Conservation (phyloP, 2,113 vertebrate genomes). For the Varanus salvator region DNA sequence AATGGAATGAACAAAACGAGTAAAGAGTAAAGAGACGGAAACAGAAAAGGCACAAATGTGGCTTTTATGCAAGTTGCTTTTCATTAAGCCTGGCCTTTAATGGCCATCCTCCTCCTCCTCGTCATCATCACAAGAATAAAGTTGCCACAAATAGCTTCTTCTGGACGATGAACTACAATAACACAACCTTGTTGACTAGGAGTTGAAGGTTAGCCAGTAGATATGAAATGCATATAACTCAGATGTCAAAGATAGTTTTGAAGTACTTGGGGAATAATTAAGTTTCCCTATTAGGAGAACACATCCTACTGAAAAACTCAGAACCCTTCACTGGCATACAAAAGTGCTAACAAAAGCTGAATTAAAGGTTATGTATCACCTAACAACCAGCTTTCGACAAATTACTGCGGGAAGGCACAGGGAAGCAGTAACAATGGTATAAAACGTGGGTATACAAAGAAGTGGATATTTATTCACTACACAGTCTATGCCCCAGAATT, state of each 20-base stretch:
- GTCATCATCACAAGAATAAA: slow-evolving; percentile 35
- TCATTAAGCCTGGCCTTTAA: slow-evolving; percentile 30
- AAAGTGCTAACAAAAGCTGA: slow-evolving; percentile 91
- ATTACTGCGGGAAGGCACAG: slow-evolving; percentile 76
- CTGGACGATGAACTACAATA: slow-evolving; percentile 24
- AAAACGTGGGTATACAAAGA: slow-evolving; percentile 64
- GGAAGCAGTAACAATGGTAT: slow-evolving; percentile 62
- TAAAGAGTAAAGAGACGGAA: slow-evolving; percentile 11
- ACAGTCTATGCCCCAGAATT: slow-evolving; percentile 23
- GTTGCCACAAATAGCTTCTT: slow-evolving; percentile 24
- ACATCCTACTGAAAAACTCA: slow-evolving; percentile 69
- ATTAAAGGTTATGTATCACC: slow-evolving; percentile 91
- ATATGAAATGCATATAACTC: slow-evolving; percentile 59
- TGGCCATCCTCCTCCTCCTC: background rate
- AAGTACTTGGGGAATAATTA: slow-evolving; percentile 75
- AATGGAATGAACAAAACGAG: slow-evolving; percentile 19
- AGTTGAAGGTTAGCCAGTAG: slow-evolving; percentile 62
- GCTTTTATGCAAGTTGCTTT: slow-evolving; percentile 4
- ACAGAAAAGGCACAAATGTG: background rate
- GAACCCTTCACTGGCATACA: slow-evolving; percentile 83
- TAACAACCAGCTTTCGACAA: slow-evolving; percentile 85
- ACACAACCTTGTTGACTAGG: slow-evolving; percentile 40
- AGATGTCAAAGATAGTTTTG: slow-evolving; percentile 58
- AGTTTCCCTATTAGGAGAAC: slow-evolving; percentile 60
- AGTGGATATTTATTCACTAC: slow-evolving; percentile 28